phyloP scores from a whole-genome alignment of 2,888 invertebrate genomes.

The Leptura quadrifasciata region DNA sequence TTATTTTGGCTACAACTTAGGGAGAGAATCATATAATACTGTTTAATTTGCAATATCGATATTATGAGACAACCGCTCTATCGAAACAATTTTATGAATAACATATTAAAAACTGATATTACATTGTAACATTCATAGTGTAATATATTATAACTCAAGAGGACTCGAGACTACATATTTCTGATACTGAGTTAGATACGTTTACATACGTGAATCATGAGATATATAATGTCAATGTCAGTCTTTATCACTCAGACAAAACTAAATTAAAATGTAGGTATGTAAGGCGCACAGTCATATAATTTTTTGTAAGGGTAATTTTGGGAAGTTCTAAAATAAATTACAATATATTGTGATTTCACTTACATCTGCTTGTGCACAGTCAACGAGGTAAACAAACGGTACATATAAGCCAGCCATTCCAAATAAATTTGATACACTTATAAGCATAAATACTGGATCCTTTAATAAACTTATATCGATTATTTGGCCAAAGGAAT shows the following conservation, averaged over 20 bases:
- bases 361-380: slow-evolving; percentile 83
- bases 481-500: slow-evolving; percentile 91
- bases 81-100: no score
- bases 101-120: no score
- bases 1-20: no score
- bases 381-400: slow-evolving; percentile 94
- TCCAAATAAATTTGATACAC: slow-evolving; percentile 95
- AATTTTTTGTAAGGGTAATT: neutral
- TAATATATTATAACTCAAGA: no score
- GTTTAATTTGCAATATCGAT: no score
- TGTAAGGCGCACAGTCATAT: no score
- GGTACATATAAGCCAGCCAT: slow-evolving; percentile 98
- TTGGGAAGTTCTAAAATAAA: neutral
- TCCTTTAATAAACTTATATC: slow-evolving; percentile 91
- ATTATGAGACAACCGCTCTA: no score
- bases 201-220: neutral
- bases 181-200: neutral
- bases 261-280: no score
- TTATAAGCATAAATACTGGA: slow-evolving; percentile 93
- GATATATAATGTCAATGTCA: neutral
- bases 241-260: neutral
- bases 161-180: neutral
- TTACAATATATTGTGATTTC: slow-evolving; percentile 4
- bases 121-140: no score
- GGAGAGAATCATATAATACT: no score